Evolutionary conservation across 2,888 invertebrate species (phyloP), one percentile per base, ranked within the genome.

Genomic region (Augiades crinisus): DNA sequence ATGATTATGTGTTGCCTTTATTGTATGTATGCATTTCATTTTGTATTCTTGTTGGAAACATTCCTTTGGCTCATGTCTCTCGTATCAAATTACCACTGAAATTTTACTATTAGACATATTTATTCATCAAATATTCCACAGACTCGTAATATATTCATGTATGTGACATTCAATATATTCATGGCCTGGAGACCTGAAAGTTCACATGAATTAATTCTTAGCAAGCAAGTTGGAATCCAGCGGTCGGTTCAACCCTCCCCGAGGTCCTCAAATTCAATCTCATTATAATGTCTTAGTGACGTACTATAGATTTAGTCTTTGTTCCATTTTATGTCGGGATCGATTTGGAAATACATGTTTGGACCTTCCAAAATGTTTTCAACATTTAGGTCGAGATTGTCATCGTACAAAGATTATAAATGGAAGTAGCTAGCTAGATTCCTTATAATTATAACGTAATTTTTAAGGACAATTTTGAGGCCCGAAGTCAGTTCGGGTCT

Each of bases 241-340:
- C 16, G 34, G 34, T 8, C 5, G 7, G 16, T 14, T 8, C 7
- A 10, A 5, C 30, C 30, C 33, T 16, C 16, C 36, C 19, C 27
- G 27, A 36, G 34, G 34, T 7, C 12, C 16, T 16, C 14, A 7
- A n/a, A 10, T 36, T 16, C 36, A 36, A 36, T 36, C 36, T 36
- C 36, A 36, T 36, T 36, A 36, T 36, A 36, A 36, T 36, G 36
- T 36, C 36, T 36, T 36, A 36, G 36, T 19, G n/a, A 17, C n/a
- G n/a, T n/a, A n/a, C n/a, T n/a, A n/a, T 36, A 5, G 36, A 17
- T 17, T 36, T 36, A 36, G n/a, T 36, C 36, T 36, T 36, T 36
- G 36, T 36, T 36, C 36, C 5, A 36, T 36, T 36, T 36, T 8
- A 19, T n/a, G 36, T 36, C 36, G n/a, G 19, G 8, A 19, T 19